Evolutionary conservation across 2,888 invertebrate species (phyloP).

Genomic region (Drosophila siamana): DNA sequence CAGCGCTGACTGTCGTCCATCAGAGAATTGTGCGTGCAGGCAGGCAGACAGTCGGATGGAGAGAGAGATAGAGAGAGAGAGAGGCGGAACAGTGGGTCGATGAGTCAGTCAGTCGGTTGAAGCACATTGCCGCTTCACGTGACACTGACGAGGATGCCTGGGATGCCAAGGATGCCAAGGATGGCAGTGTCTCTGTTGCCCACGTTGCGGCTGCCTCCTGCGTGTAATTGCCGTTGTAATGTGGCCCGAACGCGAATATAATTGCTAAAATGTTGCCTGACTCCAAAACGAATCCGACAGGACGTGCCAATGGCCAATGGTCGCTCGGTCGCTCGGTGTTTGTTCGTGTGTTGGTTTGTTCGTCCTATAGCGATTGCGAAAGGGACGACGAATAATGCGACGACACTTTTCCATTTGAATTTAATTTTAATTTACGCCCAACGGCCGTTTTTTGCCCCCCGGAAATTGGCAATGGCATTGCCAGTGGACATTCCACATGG

Average conservation of each 20-base stretch:
- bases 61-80: conserved; percentile 56
- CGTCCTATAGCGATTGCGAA: too few species aligned
- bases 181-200: conserved; percentile 17
- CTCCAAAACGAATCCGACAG: conserved; percentile 26
- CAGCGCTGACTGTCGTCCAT: conserved; percentile 66
- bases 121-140: conserved; percentile 78
- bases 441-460: conserved; percentile 58
- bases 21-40: conserved; percentile 68
- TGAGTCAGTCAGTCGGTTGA: conserved; percentile 59
- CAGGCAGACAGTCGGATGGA: conserved; percentile 40
- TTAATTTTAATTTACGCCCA: conserved; percentile 81
- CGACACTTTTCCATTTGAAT: conserved; percentile 82
- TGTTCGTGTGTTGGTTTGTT: too few species aligned
- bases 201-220: conserved; percentile 69
- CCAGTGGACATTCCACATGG: not conserved
- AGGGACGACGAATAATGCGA: conserved; percentile 7
- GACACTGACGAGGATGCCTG: conserved; percentile 70
- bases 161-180: conserved; percentile 47
- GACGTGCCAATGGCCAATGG: conserved; percentile 74
- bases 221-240: conserved; percentile 80
- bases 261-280: conserved; percentile 79
- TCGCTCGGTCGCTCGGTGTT: not conserved
- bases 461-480: conserved; percentile 77
- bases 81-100: not conserved
- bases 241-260: conserved; percentile 81